phyloP scores from a whole-genome alignment of 2,797 vertebrate species.

The Eutrigla gurnardus region DNA sequence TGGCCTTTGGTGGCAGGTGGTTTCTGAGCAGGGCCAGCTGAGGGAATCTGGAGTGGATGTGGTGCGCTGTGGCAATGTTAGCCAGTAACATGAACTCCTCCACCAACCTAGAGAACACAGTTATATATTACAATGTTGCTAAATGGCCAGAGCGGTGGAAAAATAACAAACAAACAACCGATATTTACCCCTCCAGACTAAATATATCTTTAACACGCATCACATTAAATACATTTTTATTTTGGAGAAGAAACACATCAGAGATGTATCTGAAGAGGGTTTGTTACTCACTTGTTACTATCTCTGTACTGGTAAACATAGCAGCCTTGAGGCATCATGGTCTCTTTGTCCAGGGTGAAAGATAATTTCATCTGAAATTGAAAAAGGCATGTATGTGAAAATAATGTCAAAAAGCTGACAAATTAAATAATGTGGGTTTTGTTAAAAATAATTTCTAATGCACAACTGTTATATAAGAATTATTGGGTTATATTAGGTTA shows the following conservation, averaged over 20 bases:
- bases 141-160: neutral
- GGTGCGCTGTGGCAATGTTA: conserved; percentile 94
- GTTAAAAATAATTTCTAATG: neutral
- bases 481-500: neutral
- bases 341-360: conserved; percentile 93
- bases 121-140: neutral
- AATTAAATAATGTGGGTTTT: neutral
- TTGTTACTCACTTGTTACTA: conserved; percentile 95
- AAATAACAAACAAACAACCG: neutral
- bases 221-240: neutral
- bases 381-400: neutral
- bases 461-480: neutral
- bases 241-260: neutral
- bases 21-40: conserved; percentile 90
- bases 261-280: neutral
- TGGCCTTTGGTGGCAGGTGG: conserved; percentile 92
- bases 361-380: conserved; percentile 91
- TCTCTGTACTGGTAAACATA: conserved; percentile 95
- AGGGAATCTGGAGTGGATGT: conserved; percentile 87
- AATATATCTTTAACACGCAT: neutral
- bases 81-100: conserved; percentile 99
- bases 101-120: conserved; percentile 86
- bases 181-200: neutral
- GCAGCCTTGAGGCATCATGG: conserved; percentile 96
- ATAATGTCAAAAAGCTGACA: neutral